A percentile compares a stretch with the other conserved stretches of the same genome.
phyloP scores from a whole-genome alignment of 1,140 invertebrate genomes.

The Drosophila varians region DNA sequence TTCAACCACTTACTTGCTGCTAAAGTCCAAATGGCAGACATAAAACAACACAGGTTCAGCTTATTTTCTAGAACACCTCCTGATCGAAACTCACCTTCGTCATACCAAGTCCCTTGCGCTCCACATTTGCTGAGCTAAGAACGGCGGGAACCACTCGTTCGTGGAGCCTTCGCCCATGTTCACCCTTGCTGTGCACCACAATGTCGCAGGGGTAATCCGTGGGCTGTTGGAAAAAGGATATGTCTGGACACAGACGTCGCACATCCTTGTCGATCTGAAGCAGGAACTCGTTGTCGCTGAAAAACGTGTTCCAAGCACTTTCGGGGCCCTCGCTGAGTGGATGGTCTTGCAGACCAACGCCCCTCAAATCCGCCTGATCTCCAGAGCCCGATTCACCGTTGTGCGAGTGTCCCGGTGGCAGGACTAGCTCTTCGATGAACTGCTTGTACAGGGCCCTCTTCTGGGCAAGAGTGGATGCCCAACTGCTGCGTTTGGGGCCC shows the following conservation, averaged over 20 bases:
- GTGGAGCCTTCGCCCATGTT: constrained; percentile 89
- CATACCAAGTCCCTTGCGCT: constrained; percentile 93
- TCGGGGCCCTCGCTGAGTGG: constrained; percentile 97
- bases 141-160: constrained; percentile 94
- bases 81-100: constrained; percentile 88
- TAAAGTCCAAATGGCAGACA: constrained; percentile 43
- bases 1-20: constrained; percentile 76
- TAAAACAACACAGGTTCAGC: constrained; percentile 32
- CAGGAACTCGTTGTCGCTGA: constrained; percentile 97
- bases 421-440: constrained; percentile 94
- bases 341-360: constrained; percentile 87
- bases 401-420: constrained; percentile 88
- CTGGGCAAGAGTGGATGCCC: constrained; percentile 87
- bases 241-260: constrained; percentile 96
- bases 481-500: constrained; percentile 87
- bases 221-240: constrained; percentile 97
- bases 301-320: constrained; percentile 95
- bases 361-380: constrained; percentile 43
- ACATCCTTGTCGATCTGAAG: constrained; percentile 99
- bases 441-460: constrained; percentile 92
- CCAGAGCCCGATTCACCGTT: constrained; percentile 84
- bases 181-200: constrained; percentile 89
- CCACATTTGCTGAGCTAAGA: constrained; percentile 94
- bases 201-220: constrained; percentile 93
- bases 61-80: constrained; percentile 12